Evolutionary conservation across 2,888 invertebrate genomes (phyloP), one percentile per base, ranked within the genome.

Genomic region (Sphaeridia pumilis): DNA sequence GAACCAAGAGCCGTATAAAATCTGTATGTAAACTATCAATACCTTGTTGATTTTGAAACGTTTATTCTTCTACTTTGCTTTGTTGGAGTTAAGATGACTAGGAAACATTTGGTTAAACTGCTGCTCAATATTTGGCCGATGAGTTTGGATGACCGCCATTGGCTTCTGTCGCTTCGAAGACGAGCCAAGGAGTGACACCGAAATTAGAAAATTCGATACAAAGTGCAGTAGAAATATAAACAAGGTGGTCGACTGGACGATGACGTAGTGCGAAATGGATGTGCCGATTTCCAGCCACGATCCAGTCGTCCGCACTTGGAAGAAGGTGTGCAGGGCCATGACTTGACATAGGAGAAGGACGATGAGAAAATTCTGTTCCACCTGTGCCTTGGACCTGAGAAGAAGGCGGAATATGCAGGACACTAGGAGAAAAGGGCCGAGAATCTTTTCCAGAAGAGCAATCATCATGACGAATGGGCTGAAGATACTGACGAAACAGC

Each of bases 251-350:
- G 77, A 78, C 76, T 86, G 81, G 69, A 83, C 81, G 52, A 93
- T 88, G 49, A 92, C 81, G 72, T 84, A 93, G 71, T 90, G 88
- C 28, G 90, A 89, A 64, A 92, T 85, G 43, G 90, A 90, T 34
- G 85, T 85, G 4, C 98, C 97, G 66, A 98, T 97, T 65, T 97
- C 92, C 56, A 95, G 71, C 98, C 97, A 98, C 12, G 60, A 60
- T 7, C 97, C 98, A 58, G 81, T 79, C 68, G 93, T 93, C 57
- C 78, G 83, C 2, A 98, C 87, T 63, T 83, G 75, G 69, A 84
- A 88, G 67, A 97, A 80, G 66, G 95, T 84, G 67, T 84, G 82
- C 38, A 94, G 71, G 12, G 85, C 84, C 85, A 90, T 85, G 47
- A 84, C 72, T 72, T 90, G 87, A 31, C 86, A 85, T 69, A 85